Evolutionary conservation across 92 coral and sea anemone species (phyloP), one percentile per base, ranked within the genome.

Genomic region (Diadumene lineata): DNA sequence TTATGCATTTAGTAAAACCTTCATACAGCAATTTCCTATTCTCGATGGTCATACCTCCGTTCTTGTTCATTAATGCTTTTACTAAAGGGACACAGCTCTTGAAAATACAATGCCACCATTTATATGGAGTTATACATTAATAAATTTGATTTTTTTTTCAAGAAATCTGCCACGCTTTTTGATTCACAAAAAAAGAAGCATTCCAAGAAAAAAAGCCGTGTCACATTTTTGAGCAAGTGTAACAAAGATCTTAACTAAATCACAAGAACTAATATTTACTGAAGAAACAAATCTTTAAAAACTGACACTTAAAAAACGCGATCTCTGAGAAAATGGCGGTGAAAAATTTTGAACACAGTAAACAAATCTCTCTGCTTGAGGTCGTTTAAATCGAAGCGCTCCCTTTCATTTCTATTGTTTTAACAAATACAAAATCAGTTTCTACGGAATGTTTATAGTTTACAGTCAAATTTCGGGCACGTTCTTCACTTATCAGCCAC

Each of bases 181-280:
- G 68, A 62, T 27, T 50, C 34, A 1, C 22, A 6, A 58, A 11
- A 55, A 73, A 26, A 32, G 68, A 58, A 29, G 30, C 31, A 64
- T 26, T 23, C 31, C 29, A 55, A 43, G n/a, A 22, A 73, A 4
- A 16, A 13, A 6, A 28, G 1, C 53, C 30, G 28, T 25, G 50
- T 17, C 38, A n/a, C n/a, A n/a, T n/a, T n/a, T 32, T 73, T 56
- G 24, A 11, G n/a, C 68, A 48, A 34, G 67, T 78, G 67, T 67
- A 67, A 78, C 82, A 66, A 78, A 22, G 31, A 55, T 43, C 31
- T 78, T 78, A 78, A 58, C 75, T 24, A 22, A 53, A 53, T 62
- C 13, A 50, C 44, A 24, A 23, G 68, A 68, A 63, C 74, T 78
- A 78, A 68, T 77, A 77, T 77, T 77, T 60, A 43, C 50, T 13